A percentile compares a stretch with the other conserved stretches of the same genome.
phyloP scores from a whole-genome alignment of 2,888 invertebrate species.

The Notodonta ziczac region DNA sequence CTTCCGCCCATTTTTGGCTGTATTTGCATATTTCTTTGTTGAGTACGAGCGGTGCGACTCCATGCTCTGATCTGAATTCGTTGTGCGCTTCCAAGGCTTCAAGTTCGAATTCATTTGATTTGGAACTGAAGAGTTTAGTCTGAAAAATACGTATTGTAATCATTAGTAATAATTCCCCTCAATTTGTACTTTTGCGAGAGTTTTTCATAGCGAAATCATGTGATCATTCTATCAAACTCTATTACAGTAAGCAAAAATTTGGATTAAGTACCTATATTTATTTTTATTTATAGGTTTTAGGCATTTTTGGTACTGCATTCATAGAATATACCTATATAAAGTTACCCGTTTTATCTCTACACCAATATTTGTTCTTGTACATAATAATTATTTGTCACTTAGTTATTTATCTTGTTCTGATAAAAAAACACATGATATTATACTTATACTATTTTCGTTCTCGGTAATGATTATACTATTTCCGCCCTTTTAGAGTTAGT shows the following conservation, averaged over 20 bases:
- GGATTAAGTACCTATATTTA: no score
- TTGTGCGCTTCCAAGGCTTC: conserved; percentile 76
- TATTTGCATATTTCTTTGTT: conserved; percentile 86
- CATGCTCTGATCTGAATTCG: conserved; percentile 74
- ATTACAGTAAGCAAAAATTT: no score
- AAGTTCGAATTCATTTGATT: conserved; percentile 69
- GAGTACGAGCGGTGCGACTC: conserved; percentile 76
- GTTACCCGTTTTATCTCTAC: not conserved
- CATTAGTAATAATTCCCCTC: not conserved
- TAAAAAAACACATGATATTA: not conserved
- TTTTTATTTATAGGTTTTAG: no score
- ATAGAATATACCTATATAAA: not conserved
- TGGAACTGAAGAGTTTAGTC: conserved; percentile 73
- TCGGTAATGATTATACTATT: not conserved
- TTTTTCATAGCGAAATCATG: no score
- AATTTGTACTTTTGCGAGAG: not conserved
- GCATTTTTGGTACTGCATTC: no score
- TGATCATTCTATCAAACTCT: no score
- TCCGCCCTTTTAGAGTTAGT: not conserved
- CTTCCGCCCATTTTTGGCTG: conserved; percentile 89
- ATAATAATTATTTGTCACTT: not conserved
- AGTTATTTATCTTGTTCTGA: conserved; percentile 5
- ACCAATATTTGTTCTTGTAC: not conserved
- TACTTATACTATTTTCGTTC: not conserved
- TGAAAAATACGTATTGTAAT: conserved; percentile 48